Evolutionary conservation across 2,888 invertebrate species (phyloP).

Genomic region (Neoaliturus tenellus): DNA sequence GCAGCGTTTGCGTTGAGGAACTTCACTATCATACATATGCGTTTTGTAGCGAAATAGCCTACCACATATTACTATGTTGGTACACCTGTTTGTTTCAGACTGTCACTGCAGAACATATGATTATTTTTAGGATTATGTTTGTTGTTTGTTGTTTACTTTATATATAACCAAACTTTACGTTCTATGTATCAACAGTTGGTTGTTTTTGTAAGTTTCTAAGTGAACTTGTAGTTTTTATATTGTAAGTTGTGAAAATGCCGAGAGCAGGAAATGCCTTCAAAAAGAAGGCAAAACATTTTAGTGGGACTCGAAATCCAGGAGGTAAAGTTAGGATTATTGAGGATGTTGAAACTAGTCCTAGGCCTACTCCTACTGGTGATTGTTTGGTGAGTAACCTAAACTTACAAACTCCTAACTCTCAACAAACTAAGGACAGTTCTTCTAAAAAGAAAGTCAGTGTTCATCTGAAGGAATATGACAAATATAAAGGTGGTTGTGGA

Average conservation of each 20-base stretch:
- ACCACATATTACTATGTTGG: not conserved
- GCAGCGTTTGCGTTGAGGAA: not conserved
- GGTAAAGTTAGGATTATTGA: not conserved
- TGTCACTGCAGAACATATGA: not conserved
- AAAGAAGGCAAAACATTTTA: not conserved
- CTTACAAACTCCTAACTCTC: not conserved
- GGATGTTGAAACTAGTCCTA: not conserved
- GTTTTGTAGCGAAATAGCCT: no score
- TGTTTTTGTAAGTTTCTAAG: not conserved
- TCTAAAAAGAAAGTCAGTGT: slow-evolving; percentile 1
- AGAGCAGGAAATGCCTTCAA: not conserved
- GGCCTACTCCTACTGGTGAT: not conserved
- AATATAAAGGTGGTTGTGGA: slow-evolving; percentile 35
- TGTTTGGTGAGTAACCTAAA: not conserved
- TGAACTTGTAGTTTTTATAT: no score
- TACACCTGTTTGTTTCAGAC: not conserved
- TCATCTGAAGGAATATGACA: not conserved
- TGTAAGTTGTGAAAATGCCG: not conserved
- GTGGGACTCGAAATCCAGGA: slow-evolving; percentile 23
- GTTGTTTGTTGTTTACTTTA: not conserved
- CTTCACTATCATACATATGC: no score
- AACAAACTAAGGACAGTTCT: slow-evolving; percentile 11
- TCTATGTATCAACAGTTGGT: no score
- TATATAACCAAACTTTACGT: not conserved
- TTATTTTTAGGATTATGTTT: not conserved